Evolutionary conservation across 2,113 vertebrate genomes (phyloP).

Genomic region (Oriolus oriolus): DNA sequence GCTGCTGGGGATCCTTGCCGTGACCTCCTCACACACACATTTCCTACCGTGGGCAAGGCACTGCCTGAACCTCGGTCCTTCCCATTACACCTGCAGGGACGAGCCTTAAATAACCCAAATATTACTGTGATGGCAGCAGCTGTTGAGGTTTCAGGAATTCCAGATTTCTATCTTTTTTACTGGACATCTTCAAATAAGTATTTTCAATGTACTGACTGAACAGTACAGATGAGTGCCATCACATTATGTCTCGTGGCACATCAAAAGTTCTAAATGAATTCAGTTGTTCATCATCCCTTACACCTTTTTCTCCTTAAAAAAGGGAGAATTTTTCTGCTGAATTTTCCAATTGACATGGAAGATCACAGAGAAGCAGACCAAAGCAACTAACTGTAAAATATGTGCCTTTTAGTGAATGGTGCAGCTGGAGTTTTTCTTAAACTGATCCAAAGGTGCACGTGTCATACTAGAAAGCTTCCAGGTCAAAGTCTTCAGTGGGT

Average conservation of each 20-base stretch:
- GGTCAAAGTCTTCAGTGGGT: neutral
- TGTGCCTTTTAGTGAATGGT: neutral
- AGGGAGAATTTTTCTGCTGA: neutral
- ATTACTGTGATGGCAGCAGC: neutral
- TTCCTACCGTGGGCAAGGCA: fast-evolving
- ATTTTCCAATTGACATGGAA: neutral
- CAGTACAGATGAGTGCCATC: neutral
- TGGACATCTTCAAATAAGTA: neutral
- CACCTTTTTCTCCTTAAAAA: neutral
- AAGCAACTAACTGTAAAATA: neutral
- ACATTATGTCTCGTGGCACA: neutral
- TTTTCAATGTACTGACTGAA: neutral
- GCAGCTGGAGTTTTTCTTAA: neutral
- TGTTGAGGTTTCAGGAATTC: neutral
- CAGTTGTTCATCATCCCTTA: neutral
- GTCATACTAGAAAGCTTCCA: neutral
- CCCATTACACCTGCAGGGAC: neutral
- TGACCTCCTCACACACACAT: neutral
- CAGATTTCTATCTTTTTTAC: neutral
- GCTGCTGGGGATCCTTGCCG: fast-evolving
- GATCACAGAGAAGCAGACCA: neutral
- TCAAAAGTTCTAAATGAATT: neutral
- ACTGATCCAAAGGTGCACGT: neutral
- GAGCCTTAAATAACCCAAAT: neutral
- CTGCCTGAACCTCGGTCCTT: neutral